A percentile compares a stretch with the other conserved stretches of the same genome.
Evolutionary conservation across 2,113 vertebrate species (phyloP).

Genomic region (Actenoides lindsayi): DNA sequence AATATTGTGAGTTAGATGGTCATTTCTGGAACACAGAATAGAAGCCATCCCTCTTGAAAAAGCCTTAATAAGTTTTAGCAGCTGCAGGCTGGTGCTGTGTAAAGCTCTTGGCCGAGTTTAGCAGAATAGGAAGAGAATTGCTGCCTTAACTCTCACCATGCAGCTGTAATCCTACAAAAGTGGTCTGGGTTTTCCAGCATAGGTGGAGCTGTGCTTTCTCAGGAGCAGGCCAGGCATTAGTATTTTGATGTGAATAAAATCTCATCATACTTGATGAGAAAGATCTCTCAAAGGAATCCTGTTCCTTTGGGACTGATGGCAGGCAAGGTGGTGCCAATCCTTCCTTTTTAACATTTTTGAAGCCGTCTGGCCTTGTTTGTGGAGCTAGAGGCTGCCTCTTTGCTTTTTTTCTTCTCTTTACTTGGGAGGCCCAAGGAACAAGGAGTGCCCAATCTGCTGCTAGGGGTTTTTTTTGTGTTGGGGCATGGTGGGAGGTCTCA

Average conservation of each 20-base stretch:
- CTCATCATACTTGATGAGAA: neutral
- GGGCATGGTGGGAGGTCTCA: conserved; percentile 30
- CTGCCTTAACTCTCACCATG: neutral
- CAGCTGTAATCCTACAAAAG: neutral
- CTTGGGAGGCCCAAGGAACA: neutral
- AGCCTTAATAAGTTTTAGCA: neutral
- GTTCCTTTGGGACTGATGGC: neutral
- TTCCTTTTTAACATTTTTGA: neutral
- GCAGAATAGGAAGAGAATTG: neutral
- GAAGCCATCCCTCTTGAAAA: neutral
- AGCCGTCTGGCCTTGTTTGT: neutral
- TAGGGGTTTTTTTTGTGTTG: neutral
- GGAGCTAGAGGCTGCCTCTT: neutral
- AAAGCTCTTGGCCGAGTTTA: neutral
- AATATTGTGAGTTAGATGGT: neutral
- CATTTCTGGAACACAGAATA: neutral
- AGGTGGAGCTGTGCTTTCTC: neutral
- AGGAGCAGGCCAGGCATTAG: neutral
- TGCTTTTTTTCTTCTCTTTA: conserved; percentile 7
- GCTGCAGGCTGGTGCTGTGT: neutral
- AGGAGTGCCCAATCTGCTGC: conserved; percentile 20
- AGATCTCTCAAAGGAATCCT: neutral
- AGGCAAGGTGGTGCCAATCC: neutral
- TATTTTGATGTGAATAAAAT: neutral
- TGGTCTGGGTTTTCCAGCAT: neutral